phyloP scores from a whole-genome alignment of 2,113 vertebrate species.

The Phycodurus eques region DNA sequence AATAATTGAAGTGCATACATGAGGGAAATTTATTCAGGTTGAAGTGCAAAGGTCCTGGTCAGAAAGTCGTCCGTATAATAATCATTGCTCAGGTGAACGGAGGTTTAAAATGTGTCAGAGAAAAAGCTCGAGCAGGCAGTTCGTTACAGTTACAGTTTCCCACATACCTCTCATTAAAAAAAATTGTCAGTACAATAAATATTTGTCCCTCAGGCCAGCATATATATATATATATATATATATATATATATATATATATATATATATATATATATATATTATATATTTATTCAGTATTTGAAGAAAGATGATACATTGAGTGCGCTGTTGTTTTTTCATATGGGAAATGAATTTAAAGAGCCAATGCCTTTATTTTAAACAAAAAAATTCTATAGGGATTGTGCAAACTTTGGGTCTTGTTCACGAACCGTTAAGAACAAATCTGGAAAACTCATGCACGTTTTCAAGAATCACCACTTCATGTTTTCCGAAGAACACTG shows the following conservation, averaged over 20 bases:
- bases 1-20: not conserved
- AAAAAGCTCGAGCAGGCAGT: not conserved
- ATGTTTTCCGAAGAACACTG: not conserved
- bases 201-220: too few species aligned
- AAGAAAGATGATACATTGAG: not conserved
- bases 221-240: not conserved
- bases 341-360: not conserved
- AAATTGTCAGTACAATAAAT: too few species aligned
- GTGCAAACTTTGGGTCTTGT: not conserved
- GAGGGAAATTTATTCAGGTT: not conserved
- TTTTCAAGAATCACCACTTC: not conserved
- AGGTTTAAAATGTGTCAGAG: not conserved
- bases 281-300: not conserved
- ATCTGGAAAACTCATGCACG: too few species aligned
- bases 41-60: not conserved
- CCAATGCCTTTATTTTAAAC: too few species aligned
- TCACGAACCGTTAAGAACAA: too few species aligned
- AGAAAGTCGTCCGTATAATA: not conserved
- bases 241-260: not conserved
- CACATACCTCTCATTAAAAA: not conserved
- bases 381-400: not conserved
- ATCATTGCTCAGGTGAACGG: not conserved
- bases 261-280: not conserved
- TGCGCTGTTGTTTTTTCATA: not conserved
- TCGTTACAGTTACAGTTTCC: too few species aligned